Evolutionary conservation across 2,797 vertebrate species (phyloP).

Genomic region (Buceros bicornis): DNA sequence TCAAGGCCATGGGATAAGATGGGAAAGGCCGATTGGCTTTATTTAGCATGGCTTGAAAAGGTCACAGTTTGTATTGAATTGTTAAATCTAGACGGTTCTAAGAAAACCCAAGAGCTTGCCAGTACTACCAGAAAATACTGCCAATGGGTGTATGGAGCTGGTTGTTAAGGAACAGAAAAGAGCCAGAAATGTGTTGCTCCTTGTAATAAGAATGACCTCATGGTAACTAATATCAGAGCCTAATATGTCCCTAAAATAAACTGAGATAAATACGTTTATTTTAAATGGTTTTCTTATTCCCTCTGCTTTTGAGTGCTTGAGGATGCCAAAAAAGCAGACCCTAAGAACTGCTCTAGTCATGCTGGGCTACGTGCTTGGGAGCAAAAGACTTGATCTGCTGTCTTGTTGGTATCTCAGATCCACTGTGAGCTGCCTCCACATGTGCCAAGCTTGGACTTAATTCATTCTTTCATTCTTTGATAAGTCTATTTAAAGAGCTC

Average conservation of each 20-base stretch:
- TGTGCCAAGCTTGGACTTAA: conserved; percentile 17
- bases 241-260: conserved; percentile 64
- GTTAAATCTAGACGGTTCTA: conserved; percentile 49
- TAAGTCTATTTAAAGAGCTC: conserved; percentile 18
- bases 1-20: conserved; percentile 12
- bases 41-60: conserved; percentile 54
- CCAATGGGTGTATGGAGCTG: conserved; percentile 20
- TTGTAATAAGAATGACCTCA: conserved; percentile 60
- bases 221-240: conserved; percentile 59
- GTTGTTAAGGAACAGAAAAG: conserved; percentile 56
- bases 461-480: conserved; percentile 30
- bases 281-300: conserved; percentile 37
- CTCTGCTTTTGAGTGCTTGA: conserved; percentile 8
- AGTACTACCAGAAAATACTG: conserved; percentile 62
- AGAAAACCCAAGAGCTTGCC: conserved; percentile 50
- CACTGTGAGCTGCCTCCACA: background rate
- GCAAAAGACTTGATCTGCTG: background rate
- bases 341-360: background rate
- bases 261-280: conserved; percentile 11
- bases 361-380: background rate
- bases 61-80: conserved; percentile 39
- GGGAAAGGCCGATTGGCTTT: conserved; percentile 48
- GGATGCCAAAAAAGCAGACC: background rate
- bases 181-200: conserved; percentile 59
- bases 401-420: background rate